Evolutionary conservation across 2,888 invertebrate genomes (phyloP), one percentile per base, ranked within the genome.

Genomic region (Melanchra persicariae): DNA sequence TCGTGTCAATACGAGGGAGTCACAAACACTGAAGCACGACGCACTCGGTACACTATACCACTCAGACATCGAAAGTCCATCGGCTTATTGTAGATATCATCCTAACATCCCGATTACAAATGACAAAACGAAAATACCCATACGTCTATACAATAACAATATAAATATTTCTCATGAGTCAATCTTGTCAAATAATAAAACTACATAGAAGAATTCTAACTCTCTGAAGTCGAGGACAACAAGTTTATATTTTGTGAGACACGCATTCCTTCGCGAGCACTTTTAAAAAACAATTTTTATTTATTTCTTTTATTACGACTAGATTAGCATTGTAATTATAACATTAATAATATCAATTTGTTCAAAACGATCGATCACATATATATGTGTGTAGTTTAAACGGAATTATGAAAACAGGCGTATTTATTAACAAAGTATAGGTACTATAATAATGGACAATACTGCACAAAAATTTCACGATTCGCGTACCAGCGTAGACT

Each of bases 41-140:
- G 92, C 93, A 91, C 91, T 92, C 89, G 81, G 89, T 86, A 86
- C 87, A 88, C 88, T 91, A 90, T 87, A 89, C 89, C 93, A 91
- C 91, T 93, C 94, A 93, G 92, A 92, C 95, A 95, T 95, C 85
- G 95, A 95, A 95, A 95, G 95, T 95, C 95, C 95, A 96, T 95
- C 96, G 96, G 96, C 95, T 88, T 88, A 89, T 88, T 92, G 90
- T 92, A 85, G 78, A 81, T 79, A 93, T 90, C 91, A 87, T 91
- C 89, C 92, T 93, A 93, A 93, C 93, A 93, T 92, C 93, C 92
- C 93, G 91, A 91, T 90, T 91, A 93, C 89, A 93, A 92, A 94
- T 91, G 89, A 93, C 91, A 87, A 86, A 94, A 94, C 90, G 78
- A 90, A 95, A 95, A 91, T 91, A 91, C 87, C 85, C 90, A 91